Percentiles rank a stretch among this genome's conserved stretches.
These are phyloP conservation scores for Dilophus febrilis DNA, from an alignment of 2,888 invertebrate genomes.

Conservation along the genomic window DNA sequence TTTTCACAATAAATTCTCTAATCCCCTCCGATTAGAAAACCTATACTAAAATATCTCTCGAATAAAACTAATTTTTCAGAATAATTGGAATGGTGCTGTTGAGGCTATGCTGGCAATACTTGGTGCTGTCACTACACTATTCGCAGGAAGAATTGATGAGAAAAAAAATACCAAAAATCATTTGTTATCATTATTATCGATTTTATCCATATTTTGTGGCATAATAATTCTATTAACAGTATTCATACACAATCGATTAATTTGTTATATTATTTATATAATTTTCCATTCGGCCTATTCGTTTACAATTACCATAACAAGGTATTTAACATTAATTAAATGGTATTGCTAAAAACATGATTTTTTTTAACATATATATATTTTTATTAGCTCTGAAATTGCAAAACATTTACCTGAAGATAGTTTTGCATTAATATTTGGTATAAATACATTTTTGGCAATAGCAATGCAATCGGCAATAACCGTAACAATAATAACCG, in stretches of 20 bases:
- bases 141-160: slow-evolving; percentile 29
- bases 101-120: slow-evolving; percentile 58
- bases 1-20: too few relatives aligned
- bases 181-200: slow-evolving; percentile 6
- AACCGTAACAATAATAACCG: slow-evolving; percentile 34
- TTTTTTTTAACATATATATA: background rate
- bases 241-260: slow-evolving; percentile 39
- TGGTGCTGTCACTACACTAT: slow-evolving; percentile 42
- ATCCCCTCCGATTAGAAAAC: too few relatives aligned
- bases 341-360: background rate
- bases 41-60: too few relatives aligned
- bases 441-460: slow-evolving; percentile 71
- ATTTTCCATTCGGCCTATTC: slow-evolving; percentile 62
- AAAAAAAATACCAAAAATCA: slow-evolving; percentile 1
- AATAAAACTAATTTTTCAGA: background rate
- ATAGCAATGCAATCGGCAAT: slow-evolving; percentile 61
- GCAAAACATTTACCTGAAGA: slow-evolving; percentile 65
- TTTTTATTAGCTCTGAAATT: slow-evolving; percentile 42
- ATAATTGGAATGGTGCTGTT: slow-evolving; percentile 51
- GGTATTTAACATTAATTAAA: slow-evolving; percentile 19
- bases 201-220: slow-evolving; percentile 17
- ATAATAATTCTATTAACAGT: slow-evolving; percentile 36
- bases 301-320: slow-evolving; percentile 59
- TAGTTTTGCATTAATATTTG: slow-evolving; percentile 80
- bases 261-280: slow-evolving; percentile 60